phyloP scores from a whole-genome alignment of 2,113 vertebrate genomes.

The Catharus fuscescens region DNA sequence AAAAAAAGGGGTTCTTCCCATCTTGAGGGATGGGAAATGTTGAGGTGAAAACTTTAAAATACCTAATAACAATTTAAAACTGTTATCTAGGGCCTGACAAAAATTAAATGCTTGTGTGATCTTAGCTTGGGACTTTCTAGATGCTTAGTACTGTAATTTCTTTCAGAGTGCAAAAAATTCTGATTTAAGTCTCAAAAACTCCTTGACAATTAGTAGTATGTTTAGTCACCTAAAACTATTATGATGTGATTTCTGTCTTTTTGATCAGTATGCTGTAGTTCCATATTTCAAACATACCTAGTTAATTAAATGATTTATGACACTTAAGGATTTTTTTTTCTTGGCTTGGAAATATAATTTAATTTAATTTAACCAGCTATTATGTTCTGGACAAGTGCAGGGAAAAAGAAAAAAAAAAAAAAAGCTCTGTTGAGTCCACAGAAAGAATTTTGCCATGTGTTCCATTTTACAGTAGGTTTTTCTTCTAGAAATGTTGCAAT shows the following conservation, averaged over 20 bases:
- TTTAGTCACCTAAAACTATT: background rate
- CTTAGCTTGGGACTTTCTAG: background rate
- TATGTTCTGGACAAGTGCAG: background rate
- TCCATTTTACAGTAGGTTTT: background rate
- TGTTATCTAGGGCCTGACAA: background rate
- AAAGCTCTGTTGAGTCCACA: background rate
- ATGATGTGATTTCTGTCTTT: background rate
- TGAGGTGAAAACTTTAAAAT: background rate
- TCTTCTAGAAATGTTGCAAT: background rate
- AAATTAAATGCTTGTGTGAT: background rate
- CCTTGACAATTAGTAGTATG: background rate
- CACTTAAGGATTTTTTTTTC: background rate
- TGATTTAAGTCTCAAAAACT: background rate
- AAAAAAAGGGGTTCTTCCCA: background rate
- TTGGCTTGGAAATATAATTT: background rate
- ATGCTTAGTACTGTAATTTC: background rate
- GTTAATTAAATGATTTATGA: background rate
- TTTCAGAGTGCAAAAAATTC: background rate
- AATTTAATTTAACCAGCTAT: background rate
- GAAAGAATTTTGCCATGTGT: background rate
- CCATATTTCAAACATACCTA: background rate
- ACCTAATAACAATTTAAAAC: background rate
- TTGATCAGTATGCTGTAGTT: background rate
- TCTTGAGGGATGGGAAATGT: background rate
- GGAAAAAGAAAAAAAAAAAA: background rate